These are phyloP conservation scores for Drosophila pseudotalamancana DNA, from an alignment of 2,888 invertebrate genomes.

Conservation along the genomic window DNA sequence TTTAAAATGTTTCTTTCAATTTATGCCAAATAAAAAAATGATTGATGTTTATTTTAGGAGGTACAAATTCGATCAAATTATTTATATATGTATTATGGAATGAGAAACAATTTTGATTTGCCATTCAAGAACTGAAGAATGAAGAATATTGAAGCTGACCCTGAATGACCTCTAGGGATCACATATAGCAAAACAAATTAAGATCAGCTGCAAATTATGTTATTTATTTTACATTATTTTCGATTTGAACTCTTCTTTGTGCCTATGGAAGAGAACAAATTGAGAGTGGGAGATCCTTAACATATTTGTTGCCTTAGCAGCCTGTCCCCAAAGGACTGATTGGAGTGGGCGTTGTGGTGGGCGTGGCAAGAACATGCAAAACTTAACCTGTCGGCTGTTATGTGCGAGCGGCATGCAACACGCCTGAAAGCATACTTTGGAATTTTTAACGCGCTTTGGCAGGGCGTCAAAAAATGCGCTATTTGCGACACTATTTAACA, in stretches of 20 bases:
- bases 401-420: conserved; percentile 34
- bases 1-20: too few species aligned
- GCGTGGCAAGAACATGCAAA: conserved; percentile 13
- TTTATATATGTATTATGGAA: too few species aligned
- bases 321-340: not conserved
- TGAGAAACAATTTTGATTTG: too few species aligned
- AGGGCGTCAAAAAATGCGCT: conserved; percentile 62
- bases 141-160: too few species aligned
- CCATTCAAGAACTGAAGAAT: too few species aligned
- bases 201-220: not conserved
- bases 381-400: conserved; percentile 13
- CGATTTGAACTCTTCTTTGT: not conserved
- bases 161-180: too few species aligned
- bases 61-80: too few species aligned
- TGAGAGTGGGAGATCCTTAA: not conserved
- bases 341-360: not conserved
- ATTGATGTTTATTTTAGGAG: too few species aligned
- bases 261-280: conserved; percentile 3
- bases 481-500: conserved; percentile 68
- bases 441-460: conserved; percentile 9
- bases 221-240: not conserved
- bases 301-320: conserved; percentile 59
- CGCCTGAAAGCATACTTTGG: conserved; percentile 21
- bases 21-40: too few species aligned
- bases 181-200: too few species aligned